Percentiles rank a stretch among this genome's conserved stretches.
These are phyloP conservation scores for Baronia brevicornis DNA, from an alignment of 2,888 invertebrate species.

Conservation along the genomic window DNA sequence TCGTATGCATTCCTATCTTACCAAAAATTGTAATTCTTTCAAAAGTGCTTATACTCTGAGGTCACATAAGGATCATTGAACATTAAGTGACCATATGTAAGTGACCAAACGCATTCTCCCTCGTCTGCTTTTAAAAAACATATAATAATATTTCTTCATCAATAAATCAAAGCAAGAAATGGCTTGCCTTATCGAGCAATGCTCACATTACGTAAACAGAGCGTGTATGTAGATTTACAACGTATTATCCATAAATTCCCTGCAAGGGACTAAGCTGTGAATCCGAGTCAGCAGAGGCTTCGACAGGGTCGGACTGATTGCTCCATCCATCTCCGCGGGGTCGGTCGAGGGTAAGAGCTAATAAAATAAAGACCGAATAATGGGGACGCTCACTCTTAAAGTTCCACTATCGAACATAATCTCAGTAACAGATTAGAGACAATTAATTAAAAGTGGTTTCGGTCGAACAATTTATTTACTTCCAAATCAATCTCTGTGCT, in stretches of 20 bases:
- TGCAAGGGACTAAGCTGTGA: slow-evolving; percentile 44
- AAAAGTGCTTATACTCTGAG: no score
- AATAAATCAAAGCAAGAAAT: slow-evolving; percentile 18
- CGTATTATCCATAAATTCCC: slow-evolving; percentile 64
- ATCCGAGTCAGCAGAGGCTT: slow-evolving; percentile 55
- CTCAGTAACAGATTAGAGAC: slow-evolving; percentile 9
- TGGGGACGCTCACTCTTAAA: slow-evolving; percentile 30
- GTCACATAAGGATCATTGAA: no score
- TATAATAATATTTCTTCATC: no score
- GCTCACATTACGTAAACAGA: slow-evolving; percentile 45
- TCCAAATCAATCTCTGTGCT: not conserved
- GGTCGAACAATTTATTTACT: not conserved
- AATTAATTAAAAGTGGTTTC: slow-evolving; percentile 5
- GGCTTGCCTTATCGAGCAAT: slow-evolving; percentile 20
- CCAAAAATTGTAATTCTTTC: no score
- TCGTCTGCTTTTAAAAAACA: no score
- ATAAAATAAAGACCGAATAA: slow-evolving; percentile 58
- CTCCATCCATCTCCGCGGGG: slow-evolving; percentile 59
- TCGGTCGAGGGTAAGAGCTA: slow-evolving; percentile 41
- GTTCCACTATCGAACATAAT: slow-evolving; percentile 23
- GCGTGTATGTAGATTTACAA: slow-evolving; percentile 53
- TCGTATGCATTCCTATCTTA: no score
- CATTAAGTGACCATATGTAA: no score
- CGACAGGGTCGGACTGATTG: slow-evolving; percentile 54
- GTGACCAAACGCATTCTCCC: no score